These are phyloP conservation scores for Lasioglossum zephyrum DNA, from an alignment of 2,888 invertebrate species.

Conservation along the genomic window DNA sequence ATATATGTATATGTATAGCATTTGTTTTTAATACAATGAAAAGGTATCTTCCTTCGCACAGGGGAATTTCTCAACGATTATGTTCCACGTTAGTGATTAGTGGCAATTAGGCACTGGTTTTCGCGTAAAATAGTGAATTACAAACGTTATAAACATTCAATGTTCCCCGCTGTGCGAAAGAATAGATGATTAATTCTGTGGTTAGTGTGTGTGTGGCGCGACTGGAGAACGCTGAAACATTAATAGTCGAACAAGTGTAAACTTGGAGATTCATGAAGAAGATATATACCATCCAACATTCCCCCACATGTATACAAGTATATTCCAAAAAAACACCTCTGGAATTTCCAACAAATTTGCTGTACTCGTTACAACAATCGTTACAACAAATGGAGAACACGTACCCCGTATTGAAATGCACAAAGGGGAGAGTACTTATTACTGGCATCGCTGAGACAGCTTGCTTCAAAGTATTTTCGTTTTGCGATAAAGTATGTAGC, in stretches of 20 bases:
- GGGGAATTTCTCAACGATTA: constrained; percentile 41
- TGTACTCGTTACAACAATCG: constrained; percentile 63
- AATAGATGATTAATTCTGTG: constrained; percentile 48
- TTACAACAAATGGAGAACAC: constrained; percentile 63
- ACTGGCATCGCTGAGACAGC: constrained; percentile 42
- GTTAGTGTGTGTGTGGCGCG: constrained; percentile 63
- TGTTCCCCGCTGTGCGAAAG: constrained; percentile 59
- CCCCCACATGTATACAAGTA: constrained; percentile 45
- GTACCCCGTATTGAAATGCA: constrained; percentile 49
- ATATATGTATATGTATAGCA: constrained; percentile 64
- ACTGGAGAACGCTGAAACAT: constrained; percentile 53
- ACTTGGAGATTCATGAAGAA: constrained; percentile 49
- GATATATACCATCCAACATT: constrained; percentile 44
- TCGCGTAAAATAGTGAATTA: not conserved
- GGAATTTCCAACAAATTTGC: constrained; percentile 58
- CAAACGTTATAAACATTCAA: not conserved
- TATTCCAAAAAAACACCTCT: constrained; percentile 34
- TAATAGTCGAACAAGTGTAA: constrained; percentile 43
- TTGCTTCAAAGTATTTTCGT: constrained; percentile 31
- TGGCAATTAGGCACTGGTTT: constrained; percentile 23
- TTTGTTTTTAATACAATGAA: constrained; percentile 60
- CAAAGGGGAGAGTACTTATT: constrained; percentile 40
- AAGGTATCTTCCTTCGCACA: constrained; percentile 51
- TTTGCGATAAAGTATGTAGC: constrained; percentile 20
- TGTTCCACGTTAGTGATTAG: not conserved